Evolutionary conservation across 2,888 invertebrate species (phyloP).

Genomic region (Thymelicus acteon): DNA sequence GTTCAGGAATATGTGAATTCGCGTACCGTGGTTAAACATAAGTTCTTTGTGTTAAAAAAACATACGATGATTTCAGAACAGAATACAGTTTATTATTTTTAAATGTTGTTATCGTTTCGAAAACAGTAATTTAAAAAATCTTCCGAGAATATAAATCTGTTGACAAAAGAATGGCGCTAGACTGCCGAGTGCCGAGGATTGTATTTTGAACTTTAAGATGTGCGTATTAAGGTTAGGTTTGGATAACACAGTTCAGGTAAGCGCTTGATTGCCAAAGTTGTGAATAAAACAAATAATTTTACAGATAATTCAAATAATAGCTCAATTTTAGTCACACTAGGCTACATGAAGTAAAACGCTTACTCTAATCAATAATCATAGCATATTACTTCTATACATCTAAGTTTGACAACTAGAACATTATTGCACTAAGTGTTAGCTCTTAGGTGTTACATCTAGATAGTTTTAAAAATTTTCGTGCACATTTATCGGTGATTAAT

Average conservation of each 20-base stretch:
- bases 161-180: background rate
- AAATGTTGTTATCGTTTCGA: too few species aligned
- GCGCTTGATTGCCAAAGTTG: too few species aligned
- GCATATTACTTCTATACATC: slow-evolving; percentile 29
- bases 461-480: slow-evolving; percentile 21
- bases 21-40: background rate
- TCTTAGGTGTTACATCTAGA: slow-evolving; percentile 27
- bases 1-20: background rate
- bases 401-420: slow-evolving; percentile 45
- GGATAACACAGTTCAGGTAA: background rate
- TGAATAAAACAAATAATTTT: too few species aligned
- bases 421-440: slow-evolving; percentile 46
- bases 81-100: too few species aligned
- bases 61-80: too few species aligned
- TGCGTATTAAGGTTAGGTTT: background rate
- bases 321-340: slow-evolving; percentile 2
- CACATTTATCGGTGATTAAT: slow-evolving; percentile 20
- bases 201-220: background rate
- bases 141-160: background rate
- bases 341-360: slow-evolving; percentile 21
- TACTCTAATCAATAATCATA: slow-evolving; percentile 27
- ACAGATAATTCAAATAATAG: background rate
- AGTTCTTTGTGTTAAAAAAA: too few species aligned
- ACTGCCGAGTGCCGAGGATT: too few species aligned
- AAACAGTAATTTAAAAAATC: too few species aligned